Base-by-base conservation (phyloP, 2,888 invertebrate genomes). In the Chydorus sphaericus region DNA sequence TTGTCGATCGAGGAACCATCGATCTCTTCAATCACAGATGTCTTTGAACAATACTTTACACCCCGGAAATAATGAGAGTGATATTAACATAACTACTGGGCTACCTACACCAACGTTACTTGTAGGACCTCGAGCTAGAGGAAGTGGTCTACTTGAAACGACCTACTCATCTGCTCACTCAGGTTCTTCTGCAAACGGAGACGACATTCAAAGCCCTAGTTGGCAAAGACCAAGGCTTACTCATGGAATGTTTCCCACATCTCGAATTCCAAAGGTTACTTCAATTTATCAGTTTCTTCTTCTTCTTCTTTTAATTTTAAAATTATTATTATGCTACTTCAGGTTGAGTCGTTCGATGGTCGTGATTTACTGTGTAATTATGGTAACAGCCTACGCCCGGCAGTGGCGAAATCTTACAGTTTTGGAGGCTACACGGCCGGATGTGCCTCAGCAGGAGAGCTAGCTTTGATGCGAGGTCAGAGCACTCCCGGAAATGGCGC, bases 381-480 rank as follows among this genome's bases (percentile, higher is more conserved):
- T 18, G 49, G 55, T 20, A 49, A 49, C 23, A 20, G 23, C n/a
- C 26, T 71, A 30, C 66, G 73, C 30, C 71, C 73, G 10, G 78
- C 78, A 16, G 81, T 84, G 48, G 82, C 83, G 49, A 87, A 87
- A 69, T 86, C 89, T 53, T 88, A 86, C 72, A 90, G 88, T 70
- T 92, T 91, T 66, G 88, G 87, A 11, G 90, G 87, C 2, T 87
- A 87, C 66, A 81, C 80, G 14, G 78, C 60, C 39, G 58, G 51
- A 26, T 58, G 56, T 48, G 60, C 72, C 63, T 63, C 44, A 64
- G 70, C 75, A 61, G 70, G 16, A 64, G 75, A 3, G 69, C 70
- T 18, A 75, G 81, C 31, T 80, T 79, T 8, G 83, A 82, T 63
- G 80, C 80, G 62, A 74, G 77, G 37, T 74, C 26, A 44, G 26